Base-by-base conservation (phyloP, 1,140 invertebrate species). In the Bicyclus anynana region DNA sequence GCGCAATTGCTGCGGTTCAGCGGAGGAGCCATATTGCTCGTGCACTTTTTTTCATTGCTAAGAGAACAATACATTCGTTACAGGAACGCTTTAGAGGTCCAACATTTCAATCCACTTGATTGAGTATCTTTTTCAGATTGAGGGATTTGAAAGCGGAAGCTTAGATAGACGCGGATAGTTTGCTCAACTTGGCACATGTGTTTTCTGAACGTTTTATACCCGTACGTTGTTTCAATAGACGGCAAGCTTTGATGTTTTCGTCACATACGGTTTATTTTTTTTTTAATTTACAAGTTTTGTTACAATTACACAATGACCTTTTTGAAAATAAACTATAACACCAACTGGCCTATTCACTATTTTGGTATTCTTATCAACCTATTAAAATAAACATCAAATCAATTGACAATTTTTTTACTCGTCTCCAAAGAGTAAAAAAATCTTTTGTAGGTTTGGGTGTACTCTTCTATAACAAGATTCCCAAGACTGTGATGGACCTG, bases 21-120 rank as follows among this genome's bases (percentile, higher is more conserved):
- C 55, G 55, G 67, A 74, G 67, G 64, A 74, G 66, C 66, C 73
- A 68, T 59, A 59, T 73, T 72, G 68, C 62, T 59, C 59, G 56
- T 61, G 59, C 65, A 44, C 48, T 81, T 77, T 82, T 82, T 82
- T 85, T 80, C 72, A 72, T 70, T 74, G 71, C 70, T 76, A 74
- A 70, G 67, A 63, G 74, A 68, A 84, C 79, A 85, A 85, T 85
- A 78, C 79, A 74, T 83, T 82, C 72, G 71, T 82, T 81, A 77
- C 72, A 59, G 59, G 54, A 62, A 76, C 67, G 59, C 64, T 72
- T 67, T 71, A 71, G 62, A 66, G 53, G 62, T 51, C 59, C 65
- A 74, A 74, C 63, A 60, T 70, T 70, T 75, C 72, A 71, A 74
- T 74, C 64, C 64, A 67, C 66, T 74, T 76, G 76, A 79, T 80